Evolutionary conservation across 1,140 invertebrate genomes (phyloP).

Genomic region (Macrobrachium rosenbergii): DNA sequence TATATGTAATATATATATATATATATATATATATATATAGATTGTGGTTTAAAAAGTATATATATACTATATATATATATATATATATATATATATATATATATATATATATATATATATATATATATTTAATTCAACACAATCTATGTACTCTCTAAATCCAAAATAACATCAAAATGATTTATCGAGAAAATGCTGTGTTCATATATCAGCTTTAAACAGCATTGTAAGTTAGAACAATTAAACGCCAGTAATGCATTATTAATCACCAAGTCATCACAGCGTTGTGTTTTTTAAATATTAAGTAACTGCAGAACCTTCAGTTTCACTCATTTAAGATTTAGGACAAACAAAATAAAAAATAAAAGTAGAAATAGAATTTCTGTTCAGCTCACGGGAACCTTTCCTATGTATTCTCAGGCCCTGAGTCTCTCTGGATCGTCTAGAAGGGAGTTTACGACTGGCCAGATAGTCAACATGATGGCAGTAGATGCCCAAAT

Average conservation of each 20-base stretch:
- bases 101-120: constrained; percentile 1
- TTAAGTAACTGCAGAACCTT: no score
- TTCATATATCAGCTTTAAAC: no score
- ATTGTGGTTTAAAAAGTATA: no score
- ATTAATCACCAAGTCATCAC: no score
- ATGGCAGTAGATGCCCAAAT: constrained; percentile 90
- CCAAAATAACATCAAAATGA: no score
- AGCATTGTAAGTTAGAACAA: no score
- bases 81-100: constrained; percentile 22
- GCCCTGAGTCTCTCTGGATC: constrained; percentile 69
- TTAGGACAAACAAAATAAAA: no score
- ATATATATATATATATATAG: constrained; percentile 19
- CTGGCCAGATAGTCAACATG: constrained; percentile 93
- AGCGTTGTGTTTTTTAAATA: no score
- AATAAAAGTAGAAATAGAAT: not conserved
- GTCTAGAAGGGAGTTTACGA: constrained; percentile 76
- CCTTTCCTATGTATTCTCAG: constrained; percentile 54
- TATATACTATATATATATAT: no score
- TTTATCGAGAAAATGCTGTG: no score
- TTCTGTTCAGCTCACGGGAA: not conserved
- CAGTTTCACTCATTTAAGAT: no score
- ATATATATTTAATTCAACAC: not conserved
- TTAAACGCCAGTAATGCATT: no score
- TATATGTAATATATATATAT: not conserved
- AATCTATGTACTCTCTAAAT: not conserved